Evolutionary conservation across 2,113 vertebrate genomes (phyloP).

Genomic region (Psilopogon haemacephalus): DNA sequence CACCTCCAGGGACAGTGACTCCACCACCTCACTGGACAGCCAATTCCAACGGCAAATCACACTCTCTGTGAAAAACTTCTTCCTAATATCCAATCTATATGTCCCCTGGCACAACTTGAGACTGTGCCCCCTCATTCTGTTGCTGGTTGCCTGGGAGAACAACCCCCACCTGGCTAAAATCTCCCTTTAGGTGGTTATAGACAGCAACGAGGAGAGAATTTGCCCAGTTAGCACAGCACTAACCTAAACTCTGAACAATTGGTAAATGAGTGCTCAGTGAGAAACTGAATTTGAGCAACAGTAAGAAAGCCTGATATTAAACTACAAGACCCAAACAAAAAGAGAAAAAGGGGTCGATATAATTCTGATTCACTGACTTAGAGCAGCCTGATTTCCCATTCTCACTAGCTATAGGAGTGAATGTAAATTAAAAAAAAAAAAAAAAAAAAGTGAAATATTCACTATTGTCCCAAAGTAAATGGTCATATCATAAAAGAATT

Average conservation of each 20-base stretch:
- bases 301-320: neutral
- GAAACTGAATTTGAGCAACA: neutral
- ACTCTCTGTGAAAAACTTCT: too few relatives aligned
- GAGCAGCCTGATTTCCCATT: neutral
- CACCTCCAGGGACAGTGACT: too few relatives aligned
- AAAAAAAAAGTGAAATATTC: neutral
- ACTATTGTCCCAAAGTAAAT: neutral
- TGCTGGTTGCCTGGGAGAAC: too few relatives aligned
- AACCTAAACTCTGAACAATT: neutral
- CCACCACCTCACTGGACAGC: too few relatives aligned
- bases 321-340: neutral
- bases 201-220: too few relatives aligned
- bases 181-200: too few relatives aligned
- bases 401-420: neutral
- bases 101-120: too few relatives aligned
- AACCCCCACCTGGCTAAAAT: too few relatives aligned
- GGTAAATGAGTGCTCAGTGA: neutral
- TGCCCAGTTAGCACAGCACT: neutral
- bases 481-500: neutral
- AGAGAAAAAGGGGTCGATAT: neutral
- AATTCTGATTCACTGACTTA: neutral
- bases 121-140: too few relatives aligned
- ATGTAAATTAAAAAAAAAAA: neutral
- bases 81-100: too few relatives aligned
- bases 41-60: too few relatives aligned